These are phyloP conservation scores for Triplophysa bombifrons DNA, from an alignment of 2,797 vertebrate species.

Conservation along the genomic window DNA sequence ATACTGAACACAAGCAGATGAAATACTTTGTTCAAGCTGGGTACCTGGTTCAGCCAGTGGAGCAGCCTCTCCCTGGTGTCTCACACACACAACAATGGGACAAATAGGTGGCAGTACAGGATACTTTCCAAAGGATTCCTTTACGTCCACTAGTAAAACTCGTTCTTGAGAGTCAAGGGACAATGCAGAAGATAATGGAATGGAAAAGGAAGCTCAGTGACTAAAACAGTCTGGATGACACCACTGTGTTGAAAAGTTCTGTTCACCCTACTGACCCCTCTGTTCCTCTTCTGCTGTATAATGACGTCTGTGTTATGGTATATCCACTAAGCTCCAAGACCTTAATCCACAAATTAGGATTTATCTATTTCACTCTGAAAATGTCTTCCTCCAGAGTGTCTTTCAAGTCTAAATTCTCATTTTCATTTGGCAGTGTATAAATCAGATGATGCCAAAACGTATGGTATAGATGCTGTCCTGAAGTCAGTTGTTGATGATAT, in stretches of 20 bases:
- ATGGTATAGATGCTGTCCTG: conserved; percentile 32
- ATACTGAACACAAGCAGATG: background rate
- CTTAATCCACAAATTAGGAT: background rate
- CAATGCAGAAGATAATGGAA: too few species aligned
- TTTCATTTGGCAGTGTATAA: conserved; percentile 46
- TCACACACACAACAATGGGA: background rate
- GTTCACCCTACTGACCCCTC: background rate
- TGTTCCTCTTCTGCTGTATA: conserved; percentile 41
- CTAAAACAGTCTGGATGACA: too few species aligned
- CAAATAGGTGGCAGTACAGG: too few species aligned
- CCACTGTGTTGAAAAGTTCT: too few species aligned
- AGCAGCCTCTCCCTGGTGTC: background rate
- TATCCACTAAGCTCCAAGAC: background rate
- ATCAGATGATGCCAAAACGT: conserved; percentile 43
- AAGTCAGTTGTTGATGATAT: conserved; percentile 25
- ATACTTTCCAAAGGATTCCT: too few species aligned
- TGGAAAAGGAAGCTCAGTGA: too few species aligned
- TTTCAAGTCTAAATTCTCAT: conserved; percentile 30
- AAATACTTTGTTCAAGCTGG: background rate
- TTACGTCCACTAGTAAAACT: too few species aligned
- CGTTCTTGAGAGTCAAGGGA: too few species aligned
- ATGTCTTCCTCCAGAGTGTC: conserved; percentile 19
- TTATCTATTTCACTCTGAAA: conserved; percentile 40
- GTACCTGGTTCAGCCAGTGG: background rate
- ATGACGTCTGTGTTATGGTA: background rate